phyloP scores from a whole-genome alignment of 2,888 invertebrate genomes.

The Leptarthrus brevirostris region DNA sequence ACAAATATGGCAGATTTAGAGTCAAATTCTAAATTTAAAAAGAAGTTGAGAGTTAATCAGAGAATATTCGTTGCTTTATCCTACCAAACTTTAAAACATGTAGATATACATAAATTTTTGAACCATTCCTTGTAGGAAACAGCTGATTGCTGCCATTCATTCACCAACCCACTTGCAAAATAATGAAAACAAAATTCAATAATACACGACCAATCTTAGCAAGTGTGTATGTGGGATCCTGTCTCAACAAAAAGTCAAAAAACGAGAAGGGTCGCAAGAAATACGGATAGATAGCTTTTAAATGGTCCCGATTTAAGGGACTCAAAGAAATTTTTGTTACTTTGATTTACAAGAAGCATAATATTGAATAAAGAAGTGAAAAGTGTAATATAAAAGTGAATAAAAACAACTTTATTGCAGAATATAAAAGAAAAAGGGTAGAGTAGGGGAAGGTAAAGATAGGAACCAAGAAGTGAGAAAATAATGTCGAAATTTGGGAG shows the following conservation, averaged over 20 bases:
- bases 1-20: too few species aligned
- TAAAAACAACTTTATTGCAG: neutral
- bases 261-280: neutral
- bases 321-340: too few species aligned
- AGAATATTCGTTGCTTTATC: too few species aligned
- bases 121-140: neutral
- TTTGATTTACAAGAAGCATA: too few species aligned
- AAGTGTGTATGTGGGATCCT: neutral
- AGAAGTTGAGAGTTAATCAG: too few species aligned
- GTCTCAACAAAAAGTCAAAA: constrained; percentile 12
- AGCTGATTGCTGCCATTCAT: constrained; percentile 40
- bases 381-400: too few species aligned
- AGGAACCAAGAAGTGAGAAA: constrained; percentile 4
- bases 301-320: neutral
- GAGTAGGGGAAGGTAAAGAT: constrained; percentile 10
- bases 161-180: constrained; percentile 33
- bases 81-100: too few species aligned
- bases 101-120: neutral
- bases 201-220: neutral
- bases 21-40: too few species aligned
- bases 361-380: too few species aligned
- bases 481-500: constrained; percentile 52
- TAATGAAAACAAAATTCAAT: constrained; percentile 43
- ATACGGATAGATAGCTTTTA: neutral
- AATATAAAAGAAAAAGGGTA: neutral